Base-by-base conservation (phyloP, 2,888 invertebrate species). In the Hylaea fasciaria region DNA sequence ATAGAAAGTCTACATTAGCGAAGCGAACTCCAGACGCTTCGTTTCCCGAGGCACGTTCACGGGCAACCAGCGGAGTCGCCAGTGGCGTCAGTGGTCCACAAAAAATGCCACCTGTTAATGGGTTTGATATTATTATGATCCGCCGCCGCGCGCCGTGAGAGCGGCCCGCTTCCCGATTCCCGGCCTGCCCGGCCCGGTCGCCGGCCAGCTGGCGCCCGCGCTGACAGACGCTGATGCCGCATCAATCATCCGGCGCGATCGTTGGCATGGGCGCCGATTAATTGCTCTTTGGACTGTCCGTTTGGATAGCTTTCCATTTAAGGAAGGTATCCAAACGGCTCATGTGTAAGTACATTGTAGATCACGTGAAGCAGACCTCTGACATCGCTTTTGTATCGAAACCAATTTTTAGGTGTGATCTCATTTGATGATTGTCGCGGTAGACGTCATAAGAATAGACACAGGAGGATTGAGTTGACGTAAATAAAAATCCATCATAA, bases 131-230 rank as follows among this genome's bases (percentile, higher is more conserved):
- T 48, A 52, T n/a, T n/a, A n/a, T n/a, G n/a, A n/a, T n/a, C n/a
- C n/a, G n/a, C n/a, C n/a, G 22, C 22, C 22, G 47, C 46, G n/a
- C 56, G 65, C 66, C 69, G 73, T 74, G 75, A 64, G 70, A 73
- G 69, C 70, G 61, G 61, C 53, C 41, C 67, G 69, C 75, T 76
- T 77, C 76, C 77, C 73, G 74, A 70, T 74, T 74, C 76, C 71
- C 75, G 74, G 57, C 74, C 69, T 72, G 69, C 76, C 70, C 74
- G 71, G 58, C 75, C 65, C 67, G 64, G 70, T 68, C 69, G 60
- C 62, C 58, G 66, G 78, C 71, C 73, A 74, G 74, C 70, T 81
- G 83, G 82, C 83, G 82, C 81, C 80, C 62, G 70, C 71, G 70
- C 55, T 71, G 70, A 71, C 69, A 72, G 72, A 65, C 64, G 61